Evolutionary conservation across 23 tunicate genomes (phyloP).

Genomic region (Phallusia fumigata): DNA sequence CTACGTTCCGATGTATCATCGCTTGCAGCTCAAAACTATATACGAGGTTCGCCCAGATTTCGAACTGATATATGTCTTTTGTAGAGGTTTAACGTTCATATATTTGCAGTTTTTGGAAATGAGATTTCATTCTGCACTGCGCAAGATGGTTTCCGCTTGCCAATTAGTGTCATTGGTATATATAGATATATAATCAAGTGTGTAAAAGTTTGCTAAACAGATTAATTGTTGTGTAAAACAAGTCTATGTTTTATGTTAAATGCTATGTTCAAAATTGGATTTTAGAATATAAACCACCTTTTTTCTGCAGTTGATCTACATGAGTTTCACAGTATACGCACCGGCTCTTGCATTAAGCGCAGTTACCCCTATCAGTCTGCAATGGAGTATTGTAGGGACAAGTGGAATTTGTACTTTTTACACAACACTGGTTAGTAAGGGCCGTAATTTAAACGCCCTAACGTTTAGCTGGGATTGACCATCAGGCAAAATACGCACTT

Average conservation of each 20-base stretch:
- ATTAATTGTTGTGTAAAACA: too few species aligned
- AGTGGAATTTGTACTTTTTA: slow-evolving; percentile 23
- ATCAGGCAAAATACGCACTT: too few species aligned
- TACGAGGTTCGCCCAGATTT: slow-evolving; percentile 26
- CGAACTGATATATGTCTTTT: too few species aligned
- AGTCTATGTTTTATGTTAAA: neutral
- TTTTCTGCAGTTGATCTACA: slow-evolving; percentile 1
- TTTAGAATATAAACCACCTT: neutral
- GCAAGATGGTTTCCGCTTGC: neutral
- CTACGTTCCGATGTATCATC: slow-evolving; percentile 41
- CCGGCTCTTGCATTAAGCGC: slow-evolving; percentile 35
- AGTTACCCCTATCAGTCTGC: slow-evolving; percentile 13
- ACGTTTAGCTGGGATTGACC: too few species aligned
- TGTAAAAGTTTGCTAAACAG: too few species aligned
- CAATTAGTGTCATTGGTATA: neutral
- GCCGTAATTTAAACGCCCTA: too few species aligned
- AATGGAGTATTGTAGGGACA: neutral
- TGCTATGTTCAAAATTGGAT: neutral
- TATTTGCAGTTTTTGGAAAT: slow-evolving; percentile 18
- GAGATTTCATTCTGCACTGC: neutral
- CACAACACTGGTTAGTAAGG: slow-evolving; percentile 29
- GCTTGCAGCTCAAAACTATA: slow-evolving; percentile 14
- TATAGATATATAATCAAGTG: too few species aligned
- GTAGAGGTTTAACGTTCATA: too few species aligned
- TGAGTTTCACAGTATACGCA: slow-evolving; percentile 13